These are phyloP conservation scores for Danio aesculapii DNA, from an alignment of 2,797 vertebrate species.

Conservation along the genomic window DNA sequence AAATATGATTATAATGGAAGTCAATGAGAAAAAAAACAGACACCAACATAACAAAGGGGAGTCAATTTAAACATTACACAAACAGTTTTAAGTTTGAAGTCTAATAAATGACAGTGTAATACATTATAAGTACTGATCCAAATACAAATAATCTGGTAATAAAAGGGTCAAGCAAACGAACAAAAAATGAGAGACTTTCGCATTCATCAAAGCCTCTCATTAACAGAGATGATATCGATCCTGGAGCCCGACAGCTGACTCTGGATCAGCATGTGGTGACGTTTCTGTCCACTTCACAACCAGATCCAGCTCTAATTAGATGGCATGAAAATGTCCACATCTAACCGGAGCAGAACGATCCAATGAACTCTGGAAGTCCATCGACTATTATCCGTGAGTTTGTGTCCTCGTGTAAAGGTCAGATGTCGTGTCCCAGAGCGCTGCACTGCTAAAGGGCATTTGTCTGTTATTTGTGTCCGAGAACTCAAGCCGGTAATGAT, in stretches of 20 bases:
- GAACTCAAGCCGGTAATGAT: neutral
- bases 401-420: conserved; percentile 44
- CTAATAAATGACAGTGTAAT: no score
- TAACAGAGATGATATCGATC: conserved; percentile 80
- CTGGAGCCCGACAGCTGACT: conserved; percentile 72
- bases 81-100: no score
- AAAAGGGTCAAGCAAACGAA: conserved; percentile 51
- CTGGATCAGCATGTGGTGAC: conserved; percentile 40
- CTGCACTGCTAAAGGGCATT: conserved; percentile 30
- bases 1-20: no score
- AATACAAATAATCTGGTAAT: no score
- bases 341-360: conserved; percentile 26
- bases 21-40: no score
- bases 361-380: conserved; percentile 7
- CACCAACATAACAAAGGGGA: no score
- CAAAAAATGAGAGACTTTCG: conserved; percentile 65
- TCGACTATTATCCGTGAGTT: conserved; percentile 21
- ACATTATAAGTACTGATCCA: no score
- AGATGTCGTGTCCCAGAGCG: conserved; percentile 44
- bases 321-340: conserved; percentile 26
- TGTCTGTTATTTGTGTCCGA: conserved; percentile 11
- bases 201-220: conserved; percentile 77
- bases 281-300: conserved; percentile 15
- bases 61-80: no score
- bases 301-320: conserved; percentile 60